Evolutionary conservation across 2,888 invertebrate genomes (phyloP).

Genomic region (Arctia plantaginis): DNA sequence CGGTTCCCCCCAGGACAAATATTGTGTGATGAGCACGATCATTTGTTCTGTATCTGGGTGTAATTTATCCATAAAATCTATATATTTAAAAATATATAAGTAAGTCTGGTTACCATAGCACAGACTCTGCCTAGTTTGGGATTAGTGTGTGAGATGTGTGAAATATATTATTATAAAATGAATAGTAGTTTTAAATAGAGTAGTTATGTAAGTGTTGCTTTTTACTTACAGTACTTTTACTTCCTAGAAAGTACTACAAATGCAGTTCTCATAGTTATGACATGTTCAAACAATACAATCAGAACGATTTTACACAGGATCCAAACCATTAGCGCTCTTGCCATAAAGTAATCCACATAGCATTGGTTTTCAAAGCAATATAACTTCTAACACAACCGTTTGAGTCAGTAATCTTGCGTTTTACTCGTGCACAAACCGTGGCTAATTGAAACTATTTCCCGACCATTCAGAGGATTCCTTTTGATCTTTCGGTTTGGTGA

Average conservation of each 20-base stretch:
- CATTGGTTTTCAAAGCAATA: conserved; percentile 27
- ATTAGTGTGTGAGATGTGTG: too few species aligned
- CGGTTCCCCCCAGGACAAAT: too few species aligned
- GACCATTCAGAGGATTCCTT: conserved; percentile 59
- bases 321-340: conserved; percentile 27
- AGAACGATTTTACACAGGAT: conserved; percentile 20
- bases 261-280: conserved; percentile 4
- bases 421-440: conserved; percentile 50
- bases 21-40: too few species aligned
- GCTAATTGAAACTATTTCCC: conserved; percentile 68
- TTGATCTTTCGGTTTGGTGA: conserved; percentile 51
- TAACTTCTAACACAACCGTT: conserved; percentile 33
- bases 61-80: too few species aligned
- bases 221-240: not conserved
- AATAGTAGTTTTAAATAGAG: not conserved
- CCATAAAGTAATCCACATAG: conserved; percentile 37
- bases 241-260: conserved; percentile 3
- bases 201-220: not conserved
- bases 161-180: too few species aligned
- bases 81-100: too few species aligned
- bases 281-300: conserved; percentile 12
- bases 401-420: conserved; percentile 47
- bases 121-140: too few species aligned
- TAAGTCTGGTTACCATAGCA: too few species aligned
- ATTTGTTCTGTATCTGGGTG: too few species aligned